Evolutionary conservation across 2,888 invertebrate species (phyloP), one percentile per base, ranked within the genome.

Genomic region (Amphipoea oculea): DNA sequence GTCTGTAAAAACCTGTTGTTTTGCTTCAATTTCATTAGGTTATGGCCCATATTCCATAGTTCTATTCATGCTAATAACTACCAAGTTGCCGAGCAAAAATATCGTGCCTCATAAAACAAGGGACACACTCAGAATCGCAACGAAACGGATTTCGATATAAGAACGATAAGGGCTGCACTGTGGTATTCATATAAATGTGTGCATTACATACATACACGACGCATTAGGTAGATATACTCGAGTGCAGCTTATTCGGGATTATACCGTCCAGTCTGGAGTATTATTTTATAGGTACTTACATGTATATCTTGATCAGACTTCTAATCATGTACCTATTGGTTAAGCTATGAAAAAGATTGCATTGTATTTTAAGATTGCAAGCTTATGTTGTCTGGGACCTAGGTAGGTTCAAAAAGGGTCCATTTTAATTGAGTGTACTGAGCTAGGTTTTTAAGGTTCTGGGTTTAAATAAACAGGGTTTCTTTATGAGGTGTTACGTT

Each of bases 91-190:
- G 23, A 40, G 23, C 14, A 70, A 45, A 45, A 67, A 68, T 62
- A 68, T 2, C 72, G 67, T 86, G 9, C 20, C 62, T 65, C 23
- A 67, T 69, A 65, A 57, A 73, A 60, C 82, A 92, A 88, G 90
- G 93, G 92, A 92, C 86, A 93, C 91, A 82, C 48, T 48, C 65
- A 65, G 66, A 81, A 81, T 71, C 60, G 68, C 73, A 70, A 67
- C 80, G 86, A 87, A 79, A 68, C n/a, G 60, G 71, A 77, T 86
- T 89, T 86, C 89, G 89, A 90, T 91, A 91, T 90, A 92, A 92
- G 92, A 92, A 91, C 92, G 91, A 93, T 93, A 93, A 92, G 90
- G 91, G 85, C 86, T 84, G 91, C 90, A 91, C 91, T 91, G 92
- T 91, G 91, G 90, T 88, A 90, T 89, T 92, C 91, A 91, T 92